These are phyloP conservation scores for Galendromus occidentalis DNA, from an alignment of 1,140 invertebrate species.

Conservation along the genomic window DNA sequence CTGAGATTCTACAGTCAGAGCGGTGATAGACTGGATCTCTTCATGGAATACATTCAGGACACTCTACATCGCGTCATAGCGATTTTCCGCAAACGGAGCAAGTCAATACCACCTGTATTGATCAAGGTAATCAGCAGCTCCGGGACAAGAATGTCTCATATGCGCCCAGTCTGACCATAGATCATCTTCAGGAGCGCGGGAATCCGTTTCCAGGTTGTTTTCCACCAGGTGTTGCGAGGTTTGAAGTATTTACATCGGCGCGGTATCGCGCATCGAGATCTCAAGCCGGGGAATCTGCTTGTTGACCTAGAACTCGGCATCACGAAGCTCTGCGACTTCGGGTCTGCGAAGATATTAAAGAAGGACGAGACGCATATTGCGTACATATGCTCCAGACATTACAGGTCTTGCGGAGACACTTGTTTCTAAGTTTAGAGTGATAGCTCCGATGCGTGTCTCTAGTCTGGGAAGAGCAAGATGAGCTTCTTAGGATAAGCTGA, in stretches of 20 bases:
- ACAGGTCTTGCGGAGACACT: background rate
- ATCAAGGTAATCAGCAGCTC: slow-evolving; percentile 6
- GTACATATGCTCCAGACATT: slow-evolving; percentile 3
- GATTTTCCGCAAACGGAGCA: background rate
- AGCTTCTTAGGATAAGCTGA: no score
- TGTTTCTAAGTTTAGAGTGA: no score
- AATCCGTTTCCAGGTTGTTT: background rate
- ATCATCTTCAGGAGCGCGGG: no score
- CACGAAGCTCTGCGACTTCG: background rate
- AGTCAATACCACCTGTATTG: background rate
- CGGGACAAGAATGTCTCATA: no score
- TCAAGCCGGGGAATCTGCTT: slow-evolving; percentile 13
- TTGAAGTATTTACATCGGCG: slow-evolving; percentile 18
- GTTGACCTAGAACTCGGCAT: background rate
- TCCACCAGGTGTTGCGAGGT: slow-evolving; percentile 3
- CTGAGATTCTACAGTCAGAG: background rate
- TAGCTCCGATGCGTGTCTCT: no score
- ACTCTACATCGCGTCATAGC: background rate
- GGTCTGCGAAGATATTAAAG: background rate
- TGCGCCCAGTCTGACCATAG: no score
- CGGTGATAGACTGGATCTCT: background rate
- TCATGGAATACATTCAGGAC: slow-evolving; percentile 6
- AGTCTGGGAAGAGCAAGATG: no score
- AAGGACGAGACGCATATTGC: background rate
- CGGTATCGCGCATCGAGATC: slow-evolving; percentile 12